Base-by-base conservation (phyloP, 2,797 vertebrate species). In the Siniperca obscura region DNA sequence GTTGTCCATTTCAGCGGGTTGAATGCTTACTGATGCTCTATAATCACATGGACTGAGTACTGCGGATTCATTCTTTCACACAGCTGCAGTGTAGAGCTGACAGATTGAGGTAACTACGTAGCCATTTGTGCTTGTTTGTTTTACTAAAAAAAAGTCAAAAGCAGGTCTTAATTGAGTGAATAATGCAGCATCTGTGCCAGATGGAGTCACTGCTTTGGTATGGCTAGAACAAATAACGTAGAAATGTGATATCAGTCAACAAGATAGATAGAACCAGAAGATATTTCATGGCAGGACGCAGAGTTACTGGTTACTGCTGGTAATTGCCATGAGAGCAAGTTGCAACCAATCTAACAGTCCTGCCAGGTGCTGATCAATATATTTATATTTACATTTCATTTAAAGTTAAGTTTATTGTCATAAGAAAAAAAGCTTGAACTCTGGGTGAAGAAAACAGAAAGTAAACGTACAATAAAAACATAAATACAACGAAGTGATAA, bases 191-290 rank as follows among this genome's bases (percentile, higher is more conserved):
- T 73, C 1, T 1, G 46, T 27, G 69, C 69, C 77, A 74, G 66
- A 75, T 7, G 2, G 62, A 80, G 59, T 85, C 82, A 88, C 17
- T 9, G 75, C 72, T 80, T 21, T 67, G 84, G 87, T 70, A 83
- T 83, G 78, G 72, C 65, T 1, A 2, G 38, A 76, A 40, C 11
- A 78, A 74, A 87, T 60, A 73, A 71, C 5, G 13, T 0, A 68
- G 68, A 76, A 64, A 76, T 74, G 11, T 34, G 42, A 73, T 27
- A 27, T 53, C 70, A n/a, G 82, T 53, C 42, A 52, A 64, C 11
- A 8, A 50, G 61, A 72, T 52, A 52, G 38, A 40, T 40, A 40
- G 36, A 36, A 60, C 17, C 12, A 16, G 2, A 7, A 36, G 34
- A 52, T 30, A 42, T 61, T 61, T 69, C 42, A 46, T 22, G 16